phyloP scores from a whole-genome alignment of 2,797 vertebrate genomes.

The Pampus argenteus region DNA sequence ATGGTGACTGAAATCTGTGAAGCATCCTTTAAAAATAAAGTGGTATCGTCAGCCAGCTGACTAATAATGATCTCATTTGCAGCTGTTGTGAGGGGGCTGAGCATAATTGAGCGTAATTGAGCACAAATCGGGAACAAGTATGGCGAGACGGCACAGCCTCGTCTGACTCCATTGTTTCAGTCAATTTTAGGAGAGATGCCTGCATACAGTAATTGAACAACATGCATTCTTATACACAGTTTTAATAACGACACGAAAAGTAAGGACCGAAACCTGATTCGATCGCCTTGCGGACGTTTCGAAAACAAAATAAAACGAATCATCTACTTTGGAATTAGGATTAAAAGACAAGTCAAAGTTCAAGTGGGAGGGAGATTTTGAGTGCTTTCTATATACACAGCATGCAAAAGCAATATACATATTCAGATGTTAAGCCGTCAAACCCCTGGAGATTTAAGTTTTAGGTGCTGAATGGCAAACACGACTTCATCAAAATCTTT shows the following conservation, averaged over 20 bases:
- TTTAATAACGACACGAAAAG: neutral
- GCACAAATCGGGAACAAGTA: slow-evolving; percentile 6
- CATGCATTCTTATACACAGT: slow-evolving; percentile 6
- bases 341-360: no score
- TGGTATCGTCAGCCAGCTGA: neutral
- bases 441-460: neutral
- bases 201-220: neutral
- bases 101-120: neutral
- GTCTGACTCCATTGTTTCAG: neutral
- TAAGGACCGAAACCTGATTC: neutral
- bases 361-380: neutral
- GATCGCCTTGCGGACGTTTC: neutral
- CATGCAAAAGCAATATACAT: neutral
- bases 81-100: neutral
- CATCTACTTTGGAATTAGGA: neutral
- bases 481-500: no score
- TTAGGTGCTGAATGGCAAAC: neutral
- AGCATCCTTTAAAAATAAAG: slow-evolving; percentile 1
- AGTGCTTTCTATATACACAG: slow-evolving; percentile 7
- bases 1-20: neutral
- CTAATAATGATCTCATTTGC: neutral
- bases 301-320: slow-evolving; percentile 9
- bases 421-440: neutral
- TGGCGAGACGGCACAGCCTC: neutral
- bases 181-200: neutral